phyloP scores from a whole-genome alignment of 2,113 vertebrate species.

The Isichthys henryi region DNA sequence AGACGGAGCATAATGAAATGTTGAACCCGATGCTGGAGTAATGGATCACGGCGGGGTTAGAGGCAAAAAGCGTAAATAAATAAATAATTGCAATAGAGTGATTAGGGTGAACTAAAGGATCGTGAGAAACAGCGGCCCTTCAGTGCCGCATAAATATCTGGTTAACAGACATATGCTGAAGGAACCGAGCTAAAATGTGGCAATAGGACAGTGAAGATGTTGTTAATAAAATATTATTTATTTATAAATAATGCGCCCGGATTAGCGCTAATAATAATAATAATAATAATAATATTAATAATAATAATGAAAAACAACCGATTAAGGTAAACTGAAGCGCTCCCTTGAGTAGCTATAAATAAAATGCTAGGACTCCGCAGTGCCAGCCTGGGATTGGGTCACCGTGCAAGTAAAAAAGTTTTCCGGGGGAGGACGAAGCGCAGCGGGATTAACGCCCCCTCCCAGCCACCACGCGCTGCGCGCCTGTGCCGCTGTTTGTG shows the following conservation, averaged over 20 bases:
- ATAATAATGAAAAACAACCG: background rate
- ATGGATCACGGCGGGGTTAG: constrained; percentile 14
- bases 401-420: background rate
- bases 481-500: background rate
- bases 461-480: background rate
- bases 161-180: background rate
- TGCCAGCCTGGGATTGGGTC: background rate
- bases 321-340: background rate
- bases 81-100: constrained; percentile 1
- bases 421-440: background rate
- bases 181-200: background rate
- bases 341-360: background rate
- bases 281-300: too few species aligned
- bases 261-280: too few species aligned
- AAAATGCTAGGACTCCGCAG: background rate
- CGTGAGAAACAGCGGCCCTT: background rate
- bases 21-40: constrained; percentile 27
- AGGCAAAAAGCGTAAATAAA: background rate
- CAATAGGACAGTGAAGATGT: background rate
- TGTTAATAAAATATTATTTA: too few species aligned
- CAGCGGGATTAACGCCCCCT: background rate
- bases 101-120: constrained; percentile 12
- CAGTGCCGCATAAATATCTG: background rate
- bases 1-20: constrained; percentile 29
- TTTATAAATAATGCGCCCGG: too few species aligned